Base-by-base conservation (phyloP, 2,888 invertebrate genomes). In the Aplocera efformata region DNA sequence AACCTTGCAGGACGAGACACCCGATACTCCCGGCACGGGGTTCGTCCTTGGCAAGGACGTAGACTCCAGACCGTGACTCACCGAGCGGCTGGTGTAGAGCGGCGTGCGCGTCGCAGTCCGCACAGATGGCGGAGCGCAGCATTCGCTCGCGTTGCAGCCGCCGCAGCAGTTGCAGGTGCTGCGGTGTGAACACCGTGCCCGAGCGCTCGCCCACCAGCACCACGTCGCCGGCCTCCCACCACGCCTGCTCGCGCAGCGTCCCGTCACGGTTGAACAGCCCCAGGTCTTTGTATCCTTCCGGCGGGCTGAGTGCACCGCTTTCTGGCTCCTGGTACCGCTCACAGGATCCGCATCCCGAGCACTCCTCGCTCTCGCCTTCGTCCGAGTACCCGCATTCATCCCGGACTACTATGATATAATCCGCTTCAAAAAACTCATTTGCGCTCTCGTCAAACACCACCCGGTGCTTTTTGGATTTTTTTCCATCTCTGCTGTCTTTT, bases 361-460 rank as follows among this genome's bases (percentile, higher is more conserved):
- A 94, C 41, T 92, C 92, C 50, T 93, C 93, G 62, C 91, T 91
- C 61, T 94, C 94, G 63, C 94, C 95, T 67, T 95, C 95, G 64
- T 95, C 95, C 42, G 94, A 95, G 67, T 93, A 94, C 6, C 80
- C 84, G 68, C 95, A 95, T 73, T 96, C 96, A 72, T 96, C 96
- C 46, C 96, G 92, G 51, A 96, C 96, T 50, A 96, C 90, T 62
- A 96, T 96, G 66, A 96, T 96, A 69, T 96, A 96, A 82, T 96
- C 96, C 34, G 96, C 96, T 62, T 96, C 96, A 76, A 96, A 96
- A 82, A 96, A 96, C 75, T 96, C 95, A 82, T 96, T 96, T 36
- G 94, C 92, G 65, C 93, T 94, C 83, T 96, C 96, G 72, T 96
- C 95, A 69, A 96, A 96, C 35, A 95, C 92, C 11, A 96, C 96